Percentiles rank a stretch among this genome's conserved stretches.
Evolutionary conservation across 2,888 invertebrate genomes (phyloP).

Genomic region (Nineta flava): DNA sequence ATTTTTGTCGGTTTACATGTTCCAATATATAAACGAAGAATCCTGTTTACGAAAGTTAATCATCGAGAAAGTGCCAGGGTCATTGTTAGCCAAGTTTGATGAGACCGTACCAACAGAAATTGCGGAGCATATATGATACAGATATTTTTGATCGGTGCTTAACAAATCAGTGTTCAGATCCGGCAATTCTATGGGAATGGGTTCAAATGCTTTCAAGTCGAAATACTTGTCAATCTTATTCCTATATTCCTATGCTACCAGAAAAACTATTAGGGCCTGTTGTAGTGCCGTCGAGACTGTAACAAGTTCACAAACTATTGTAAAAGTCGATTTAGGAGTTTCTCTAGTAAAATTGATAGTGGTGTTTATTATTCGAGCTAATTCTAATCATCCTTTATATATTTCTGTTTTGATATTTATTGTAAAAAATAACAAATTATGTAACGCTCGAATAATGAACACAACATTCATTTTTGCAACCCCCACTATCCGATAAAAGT

Average conservation of each 20-base stretch:
- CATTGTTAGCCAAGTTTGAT: slow-evolving; percentile 10
- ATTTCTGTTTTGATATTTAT: no score
- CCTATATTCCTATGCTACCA: neutral
- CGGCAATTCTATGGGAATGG: neutral
- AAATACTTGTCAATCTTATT: neutral
- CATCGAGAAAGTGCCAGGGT: slow-evolving; percentile 13
- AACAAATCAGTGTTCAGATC: slow-evolving; percentile 3
- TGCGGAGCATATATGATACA: slow-evolving; percentile 9
- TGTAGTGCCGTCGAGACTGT: slow-evolving; percentile 3
- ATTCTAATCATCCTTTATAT: no score
- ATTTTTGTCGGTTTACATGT: slow-evolving; percentile 12
- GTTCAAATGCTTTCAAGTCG: neutral
- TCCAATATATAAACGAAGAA: slow-evolving; percentile 13
- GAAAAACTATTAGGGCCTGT: neutral
- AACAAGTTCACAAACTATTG: slow-evolving; percentile 15
- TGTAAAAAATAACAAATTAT: no score
- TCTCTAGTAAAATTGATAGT: slow-evolving; percentile 14
- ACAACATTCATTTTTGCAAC: no score
- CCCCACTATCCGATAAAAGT: no score
- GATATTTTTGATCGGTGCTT: slow-evolving; percentile 14
- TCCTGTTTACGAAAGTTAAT: slow-evolving; percentile 14
- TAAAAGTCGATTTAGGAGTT: slow-evolving; percentile 11
- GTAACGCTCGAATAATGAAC: no score
- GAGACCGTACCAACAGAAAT: slow-evolving; percentile 9
- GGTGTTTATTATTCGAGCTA: no score